Evolutionary conservation across 2,113 vertebrate genomes (phyloP), one percentile per base, ranked within the genome.

Genomic region (Sorex araneus): DNA sequence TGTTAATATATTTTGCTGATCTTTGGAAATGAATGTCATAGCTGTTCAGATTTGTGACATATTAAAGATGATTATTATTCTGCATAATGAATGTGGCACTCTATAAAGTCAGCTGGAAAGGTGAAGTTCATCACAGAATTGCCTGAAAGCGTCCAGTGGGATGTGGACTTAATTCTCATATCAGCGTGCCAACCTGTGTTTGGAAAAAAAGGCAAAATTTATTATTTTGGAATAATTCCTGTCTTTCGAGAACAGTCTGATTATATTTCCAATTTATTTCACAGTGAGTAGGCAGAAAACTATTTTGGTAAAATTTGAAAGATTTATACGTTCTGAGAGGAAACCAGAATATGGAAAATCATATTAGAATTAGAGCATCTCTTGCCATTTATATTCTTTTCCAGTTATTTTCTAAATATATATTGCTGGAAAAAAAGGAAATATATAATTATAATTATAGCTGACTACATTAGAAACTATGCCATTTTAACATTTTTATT

Each of bases 31-130:
- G 27, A 45, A 92, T 94, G 43, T 75, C 78, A 90, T 30, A 34
- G 13, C 18, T 78, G 7, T 87, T 91, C 63, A 95, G 74, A 92
- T 79, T 75, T 82, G 66, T 91, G 70, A 90, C 82, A 79, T 90
- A 79, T 82, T 95, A 95, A 92, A 92, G 40, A 77, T 95, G 82
- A 95, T 43, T 82, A 2, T 82, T 94, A 78, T 78, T 87, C 88
- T 92, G 63, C 43, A 45, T 95, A 92, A 94, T 94, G 75, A 93
- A 27, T n/a, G 73, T 0, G 7, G 2, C 43, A 30, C 18, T 63
- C 40, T 21, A 47, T 34, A 77, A 91, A 82, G 34, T 74, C 57
- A 90, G 71, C 30, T 76, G 71, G 60, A 91, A 85, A 93, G 50
- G 70, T 75, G 27, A 85, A 87, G 71, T 90, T 88, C 67, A 75